Conservation (phyloP, 2,113 vertebrate species). For the Crotalus viridis region DNA sequence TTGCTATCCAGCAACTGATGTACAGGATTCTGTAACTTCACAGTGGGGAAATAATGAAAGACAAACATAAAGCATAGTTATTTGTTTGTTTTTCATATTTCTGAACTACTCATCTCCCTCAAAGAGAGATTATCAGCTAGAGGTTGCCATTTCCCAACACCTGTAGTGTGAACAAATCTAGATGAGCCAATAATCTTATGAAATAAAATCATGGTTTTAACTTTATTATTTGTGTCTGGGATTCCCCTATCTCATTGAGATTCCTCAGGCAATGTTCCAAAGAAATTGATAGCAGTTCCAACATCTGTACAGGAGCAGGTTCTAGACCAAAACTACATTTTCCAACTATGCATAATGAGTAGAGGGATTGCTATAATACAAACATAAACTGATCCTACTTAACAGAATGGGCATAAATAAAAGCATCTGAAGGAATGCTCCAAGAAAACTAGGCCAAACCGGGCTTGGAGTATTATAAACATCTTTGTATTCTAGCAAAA, state of each 20-base stretch:
- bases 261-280: not conserved
- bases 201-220: not conserved
- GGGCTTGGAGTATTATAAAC: not conserved
- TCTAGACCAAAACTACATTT: not conserved
- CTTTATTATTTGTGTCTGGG: not conserved
- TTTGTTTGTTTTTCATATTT: not conserved
- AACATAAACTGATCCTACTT: not conserved
- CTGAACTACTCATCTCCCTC: not conserved
- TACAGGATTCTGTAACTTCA: not conserved
- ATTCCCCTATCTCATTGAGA: not conserved
- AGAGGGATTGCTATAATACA: not conserved
- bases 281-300: not conserved
- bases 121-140: not conserved
- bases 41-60: not conserved
- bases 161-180: not conserved
- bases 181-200: not conserved
- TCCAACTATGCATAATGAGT: not conserved
- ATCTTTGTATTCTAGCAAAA: not conserved
- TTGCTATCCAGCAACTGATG: not conserved
- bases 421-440: not conserved
- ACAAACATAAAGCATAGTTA: not conserved
- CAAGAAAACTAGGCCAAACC: not conserved
- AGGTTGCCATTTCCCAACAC: not conserved
- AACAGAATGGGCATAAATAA: not conserved
- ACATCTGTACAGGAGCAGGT: not conserved